Base-by-base conservation (phyloP, 2,113 vertebrate species). In the Hippocampus barbouri region DNA sequence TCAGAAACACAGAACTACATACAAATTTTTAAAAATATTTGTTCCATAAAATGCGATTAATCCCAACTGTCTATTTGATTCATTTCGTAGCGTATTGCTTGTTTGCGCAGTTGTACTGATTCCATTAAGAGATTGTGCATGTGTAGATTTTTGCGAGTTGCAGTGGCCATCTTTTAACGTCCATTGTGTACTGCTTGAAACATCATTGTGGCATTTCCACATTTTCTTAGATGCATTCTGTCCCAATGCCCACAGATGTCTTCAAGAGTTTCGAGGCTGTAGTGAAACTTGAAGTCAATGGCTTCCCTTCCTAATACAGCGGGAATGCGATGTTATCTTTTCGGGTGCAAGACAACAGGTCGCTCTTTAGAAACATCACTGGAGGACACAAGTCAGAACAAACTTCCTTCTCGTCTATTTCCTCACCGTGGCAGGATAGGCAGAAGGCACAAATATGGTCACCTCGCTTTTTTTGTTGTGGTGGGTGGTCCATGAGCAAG, bases 311-410 rank as follows among this genome's bases (percentile, higher is more conserved):
- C 9, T 69, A 49, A 38, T 77, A 62, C 72, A 61, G 8, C 40
- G 74, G 38, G 15, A 64, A 56, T 65, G 72, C 80, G 81, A 80
- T 84, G 83, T 66, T 82, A 78, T 85, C 75, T 62, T 25, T 65
- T 10, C 20, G 23, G 12, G 9, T 25, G n/a, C 12, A 8, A n/a
- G 66, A 74, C 51, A 65, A 66, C 16, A 63, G 40, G 60, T 45
- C 59, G 69, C 68, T 66, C 41, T 63, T 34, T 25, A 66, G 27
- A 69, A 74, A 74, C 8, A 70, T 18, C 18, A 51, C 2, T 20
- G 14, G 12, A 38, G 21, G 53, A 66, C 59, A 64, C 65, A 68
- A 66, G 63, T 71, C 54, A 71, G 8, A 78, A 40, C 61, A 38
- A 57, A 69, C 40, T 0, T 53, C 62, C 43, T 34, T 62, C 20